These are phyloP conservation scores for Ceratitis capitata DNA, from an alignment of 1,140 invertebrate species.

Conservation along the genomic window DNA sequence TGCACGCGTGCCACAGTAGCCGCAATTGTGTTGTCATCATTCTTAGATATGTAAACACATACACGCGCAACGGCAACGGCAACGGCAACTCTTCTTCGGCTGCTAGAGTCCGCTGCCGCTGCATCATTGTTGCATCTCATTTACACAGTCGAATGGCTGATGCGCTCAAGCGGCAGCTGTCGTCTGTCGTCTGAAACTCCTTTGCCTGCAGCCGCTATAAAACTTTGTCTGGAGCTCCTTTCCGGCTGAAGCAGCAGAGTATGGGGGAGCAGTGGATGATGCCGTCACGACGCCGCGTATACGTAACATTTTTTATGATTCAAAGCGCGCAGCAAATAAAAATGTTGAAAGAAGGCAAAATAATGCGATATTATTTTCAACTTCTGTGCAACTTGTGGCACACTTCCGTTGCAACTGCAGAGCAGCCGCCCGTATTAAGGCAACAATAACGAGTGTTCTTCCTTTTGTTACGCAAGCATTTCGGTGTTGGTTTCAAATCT, in stretches of 20 bases:
- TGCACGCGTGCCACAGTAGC: slow-evolving; percentile 14
- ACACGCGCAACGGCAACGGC: no score
- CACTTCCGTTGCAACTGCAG: slow-evolving; percentile 13
- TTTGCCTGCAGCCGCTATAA: not conserved
- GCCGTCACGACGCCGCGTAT: not conserved
- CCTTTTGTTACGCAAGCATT: not conserved
- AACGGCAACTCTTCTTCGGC: not conserved
- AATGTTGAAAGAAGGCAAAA: slow-evolving; percentile 35
- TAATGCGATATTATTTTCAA: slow-evolving; percentile 40
- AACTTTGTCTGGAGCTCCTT: slow-evolving; percentile 3
- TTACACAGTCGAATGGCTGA: slow-evolving; percentile 39
- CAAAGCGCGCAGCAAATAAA: slow-evolving; percentile 14
- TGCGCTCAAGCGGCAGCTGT: slow-evolving; percentile 17
- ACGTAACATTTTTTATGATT: slow-evolving; percentile 12
- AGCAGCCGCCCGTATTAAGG: not conserved
- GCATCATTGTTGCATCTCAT: slow-evolving; percentile 36
- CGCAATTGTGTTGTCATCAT: slow-evolving; percentile 14
- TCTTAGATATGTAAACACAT: no score
- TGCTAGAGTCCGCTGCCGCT: not conserved
- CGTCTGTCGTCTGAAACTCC: not conserved
- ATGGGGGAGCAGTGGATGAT: not conserved
- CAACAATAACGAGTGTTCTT: slow-evolving; percentile 9
- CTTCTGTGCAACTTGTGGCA: slow-evolving; percentile 38
- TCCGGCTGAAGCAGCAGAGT: not conserved
- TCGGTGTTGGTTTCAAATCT: slow-evolving; percentile 10